Evolutionary conservation across 2,797 vertebrate species (phyloP).

Genomic region (Antrozous pallidus): DNA sequence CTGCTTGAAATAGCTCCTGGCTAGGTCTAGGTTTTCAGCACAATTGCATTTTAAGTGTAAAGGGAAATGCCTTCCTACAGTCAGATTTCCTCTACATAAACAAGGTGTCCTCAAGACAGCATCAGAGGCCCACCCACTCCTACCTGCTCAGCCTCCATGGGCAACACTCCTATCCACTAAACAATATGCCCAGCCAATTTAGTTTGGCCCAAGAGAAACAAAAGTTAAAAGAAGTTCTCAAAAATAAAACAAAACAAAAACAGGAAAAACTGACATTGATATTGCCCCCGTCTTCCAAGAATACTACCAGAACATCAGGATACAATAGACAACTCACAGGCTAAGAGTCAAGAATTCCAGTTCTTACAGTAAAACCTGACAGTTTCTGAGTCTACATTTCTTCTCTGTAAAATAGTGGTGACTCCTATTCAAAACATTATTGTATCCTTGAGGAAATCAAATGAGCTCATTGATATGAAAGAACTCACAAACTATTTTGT

Average conservation of each 20-base stretch:
- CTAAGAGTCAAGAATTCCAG: neutral
- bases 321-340: neutral
- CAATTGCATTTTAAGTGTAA: neutral
- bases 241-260: neutral
- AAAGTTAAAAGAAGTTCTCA: neutral
- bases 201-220: neutral
- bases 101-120: neutral
- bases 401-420: neutral
- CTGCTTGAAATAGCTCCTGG: constrained; percentile 10
- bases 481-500: neutral
- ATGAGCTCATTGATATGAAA: neutral
- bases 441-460: neutral
- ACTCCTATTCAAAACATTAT: neutral
- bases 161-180: neutral
- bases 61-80: neutral
- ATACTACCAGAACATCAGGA: neutral
- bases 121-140: neutral
- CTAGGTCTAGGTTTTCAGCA: neutral
- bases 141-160: neutral
- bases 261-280: neutral
- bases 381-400: neutral
- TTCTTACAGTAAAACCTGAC: neutral
- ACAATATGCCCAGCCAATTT: neutral
- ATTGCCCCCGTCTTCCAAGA: neutral
- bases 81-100: neutral